Conservation (phyloP, 2,113 vertebrate genomes). For the Albula goreensis region DNA sequence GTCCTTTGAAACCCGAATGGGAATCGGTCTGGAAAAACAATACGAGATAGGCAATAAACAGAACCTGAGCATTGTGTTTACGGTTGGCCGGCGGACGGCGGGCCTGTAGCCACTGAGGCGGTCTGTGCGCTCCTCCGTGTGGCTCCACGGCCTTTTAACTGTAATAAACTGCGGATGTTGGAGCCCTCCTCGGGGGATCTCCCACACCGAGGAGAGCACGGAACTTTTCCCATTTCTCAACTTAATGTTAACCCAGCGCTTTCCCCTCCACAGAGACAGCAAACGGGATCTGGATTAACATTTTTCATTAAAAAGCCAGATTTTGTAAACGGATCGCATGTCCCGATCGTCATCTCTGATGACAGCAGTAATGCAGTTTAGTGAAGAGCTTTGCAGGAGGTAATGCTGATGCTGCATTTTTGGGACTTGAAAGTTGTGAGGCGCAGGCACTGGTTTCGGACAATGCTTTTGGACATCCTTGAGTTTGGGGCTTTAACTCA, state of each 20-base stretch:
- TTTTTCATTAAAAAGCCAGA: not conserved
- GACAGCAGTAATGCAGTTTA: not conserved
- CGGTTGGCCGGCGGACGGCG: not conserved
- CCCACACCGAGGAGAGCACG: not conserved
- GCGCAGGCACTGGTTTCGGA: not conserved
- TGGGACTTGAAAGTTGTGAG: not conserved
- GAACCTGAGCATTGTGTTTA: not conserved
- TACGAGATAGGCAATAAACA: slow-evolving; percentile 16
- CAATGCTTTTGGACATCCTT: not conserved
- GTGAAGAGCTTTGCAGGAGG: not conserved
- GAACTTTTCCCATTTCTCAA: slow-evolving; percentile 8
- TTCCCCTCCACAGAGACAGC: not conserved
- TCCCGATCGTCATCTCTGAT: not conserved
- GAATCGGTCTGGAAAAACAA: slow-evolving; percentile 20
- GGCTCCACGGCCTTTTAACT: slow-evolving; percentile 2
- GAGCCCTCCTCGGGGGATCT: not conserved
- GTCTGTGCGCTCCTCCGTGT: slow-evolving; percentile 4
- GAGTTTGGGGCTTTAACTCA: not conserved
- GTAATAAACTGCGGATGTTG: slow-evolving; percentile 13
- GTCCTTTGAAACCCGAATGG: not conserved
- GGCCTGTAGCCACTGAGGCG: not conserved
- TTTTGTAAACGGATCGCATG: not conserved
- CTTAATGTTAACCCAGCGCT: slow-evolving; percentile 26
- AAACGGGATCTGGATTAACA: not conserved
- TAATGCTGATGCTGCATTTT: not conserved